phyloP scores from a whole-genome alignment of 2,113 vertebrate genomes.

The Uria lomvia region DNA sequence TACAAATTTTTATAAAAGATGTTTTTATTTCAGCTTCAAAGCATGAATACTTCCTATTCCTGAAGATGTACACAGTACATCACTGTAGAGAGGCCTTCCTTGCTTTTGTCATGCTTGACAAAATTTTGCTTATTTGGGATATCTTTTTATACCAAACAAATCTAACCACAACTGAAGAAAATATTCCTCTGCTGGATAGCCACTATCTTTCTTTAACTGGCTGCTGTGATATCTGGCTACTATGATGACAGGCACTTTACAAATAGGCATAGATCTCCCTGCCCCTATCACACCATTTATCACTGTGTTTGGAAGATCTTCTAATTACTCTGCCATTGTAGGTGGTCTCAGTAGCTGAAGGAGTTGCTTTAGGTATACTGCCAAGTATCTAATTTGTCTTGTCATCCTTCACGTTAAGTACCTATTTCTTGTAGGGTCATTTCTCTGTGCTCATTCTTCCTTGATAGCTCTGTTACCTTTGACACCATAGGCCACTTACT shows the following conservation, averaged over 20 bases:
- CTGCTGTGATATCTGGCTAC: background rate
- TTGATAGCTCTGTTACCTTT: constrained; percentile 64
- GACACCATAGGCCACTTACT: constrained; percentile 14
- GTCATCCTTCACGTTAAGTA: constrained; percentile 50
- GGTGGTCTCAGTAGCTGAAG: constrained; percentile 59
- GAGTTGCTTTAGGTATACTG: constrained; percentile 60
- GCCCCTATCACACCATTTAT: constrained; percentile 52
- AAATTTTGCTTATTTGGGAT: background rate
- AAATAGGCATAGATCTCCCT: constrained; percentile 53
- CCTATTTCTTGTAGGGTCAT: constrained; percentile 54
- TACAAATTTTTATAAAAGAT: background rate
- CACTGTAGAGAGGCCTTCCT: background rate
- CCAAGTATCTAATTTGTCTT: constrained; percentile 64
- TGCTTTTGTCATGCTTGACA: background rate
- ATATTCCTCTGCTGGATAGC: background rate
- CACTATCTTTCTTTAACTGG: background rate
- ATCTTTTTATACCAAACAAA: background rate
- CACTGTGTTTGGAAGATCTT: constrained; percentile 57
- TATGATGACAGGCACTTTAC: constrained; percentile 40
- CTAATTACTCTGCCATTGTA: constrained; percentile 68
- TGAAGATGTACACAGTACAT: background rate
- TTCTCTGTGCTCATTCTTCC: constrained; percentile 45
- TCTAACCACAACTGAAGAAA: background rate
- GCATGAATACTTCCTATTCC: background rate
- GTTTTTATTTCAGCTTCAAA: constrained; percentile 25